Evolutionary conservation across 2,113 vertebrate species (phyloP), one percentile per base, ranked within the genome.

Genomic region (Dunckerocampus dactyliophorus): DNA sequence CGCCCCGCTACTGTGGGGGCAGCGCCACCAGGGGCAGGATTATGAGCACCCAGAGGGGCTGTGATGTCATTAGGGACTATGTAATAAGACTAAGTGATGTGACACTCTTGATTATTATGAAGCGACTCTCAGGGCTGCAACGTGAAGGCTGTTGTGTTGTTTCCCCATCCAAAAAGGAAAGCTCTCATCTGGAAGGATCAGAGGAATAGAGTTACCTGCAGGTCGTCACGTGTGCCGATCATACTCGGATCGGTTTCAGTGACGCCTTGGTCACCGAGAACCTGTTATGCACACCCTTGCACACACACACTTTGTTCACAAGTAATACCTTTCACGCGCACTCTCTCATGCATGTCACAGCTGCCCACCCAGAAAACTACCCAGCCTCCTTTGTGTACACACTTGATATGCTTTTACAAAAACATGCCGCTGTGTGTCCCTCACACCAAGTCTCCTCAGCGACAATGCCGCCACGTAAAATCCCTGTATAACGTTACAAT

Each of bases 101-200:
- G 72, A 72, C 69, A 65, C 47, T 16, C 68, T 72, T 79, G 66
- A 79, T 50, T 19, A 17, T 39, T 61, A 81, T 62, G 69, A 76
- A 77, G 57, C 72, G 73, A 82, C 71, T 76, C 72, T 63, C 54
- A 59, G 21, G 58, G 24, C 62, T 71, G 67, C 11, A 69, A 76
- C 63, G 67, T 63, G 46, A 67, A 76, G 78, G 80, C 61, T 62
- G 76, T 69, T 65, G 51, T 78, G 65, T 62, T 47, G 37, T 48
- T 67, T 70, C 69, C 56, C 10, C 34, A 15, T 8, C 39, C 54
- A 12, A 62, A 79, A 82, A 84, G 71, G 77, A 82, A 77, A 79
- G 63, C 64, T 74, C 68, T 83, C 63, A 65, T 72, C 70, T 83
- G 37, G 43, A 76, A 67, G 67, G 77, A 81, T 80, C 54, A 80